Conservation (phyloP, 2,888 invertebrate genomes). For the Yponomeuta evonymella region DNA sequence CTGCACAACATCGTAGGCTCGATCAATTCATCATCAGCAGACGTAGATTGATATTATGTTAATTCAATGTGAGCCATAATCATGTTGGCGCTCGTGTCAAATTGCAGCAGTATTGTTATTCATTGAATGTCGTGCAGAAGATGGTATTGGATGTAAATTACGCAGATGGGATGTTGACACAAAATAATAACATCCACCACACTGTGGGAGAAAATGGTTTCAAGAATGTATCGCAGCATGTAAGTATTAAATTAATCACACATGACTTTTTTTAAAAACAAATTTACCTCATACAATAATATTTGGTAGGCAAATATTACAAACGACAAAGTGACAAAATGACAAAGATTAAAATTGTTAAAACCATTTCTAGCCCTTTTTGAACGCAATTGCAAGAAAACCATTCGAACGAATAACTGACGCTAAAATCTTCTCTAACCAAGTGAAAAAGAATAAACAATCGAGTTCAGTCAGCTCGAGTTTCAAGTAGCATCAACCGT, state of each 20-base stretch:
- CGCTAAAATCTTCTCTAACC: constrained; percentile 7
- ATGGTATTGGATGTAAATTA: constrained; percentile 36
- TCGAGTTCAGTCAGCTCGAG: not conserved
- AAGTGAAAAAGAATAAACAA: constrained; percentile 6
- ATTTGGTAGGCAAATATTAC: no score
- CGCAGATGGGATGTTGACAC: constrained; percentile 44
- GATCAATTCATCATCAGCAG: not conserved
- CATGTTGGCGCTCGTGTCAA: not conserved
- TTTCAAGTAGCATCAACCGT: not conserved
- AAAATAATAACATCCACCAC: constrained; percentile 38
- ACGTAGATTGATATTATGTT: not conserved
- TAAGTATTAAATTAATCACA: no score
- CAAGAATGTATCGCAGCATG: not conserved
- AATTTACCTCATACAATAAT: no score
- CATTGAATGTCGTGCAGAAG: constrained; percentile 39
- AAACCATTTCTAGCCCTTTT: constrained; percentile 44
- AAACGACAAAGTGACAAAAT: not conserved
- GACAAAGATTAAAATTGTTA: constrained; percentile 32
- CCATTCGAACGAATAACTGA: constrained; percentile 17
- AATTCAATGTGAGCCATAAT: not conserved
- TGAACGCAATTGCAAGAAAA: constrained; percentile 24
- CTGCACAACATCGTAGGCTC: constrained; percentile 42
- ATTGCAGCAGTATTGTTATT: not conserved
- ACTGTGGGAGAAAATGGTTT: not conserved
- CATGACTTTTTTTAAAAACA: no score